These are phyloP conservation scores for Linhomoeus sp. DNA, from an alignment of 2,888 invertebrate genomes.

Conservation along the genomic window DNA sequence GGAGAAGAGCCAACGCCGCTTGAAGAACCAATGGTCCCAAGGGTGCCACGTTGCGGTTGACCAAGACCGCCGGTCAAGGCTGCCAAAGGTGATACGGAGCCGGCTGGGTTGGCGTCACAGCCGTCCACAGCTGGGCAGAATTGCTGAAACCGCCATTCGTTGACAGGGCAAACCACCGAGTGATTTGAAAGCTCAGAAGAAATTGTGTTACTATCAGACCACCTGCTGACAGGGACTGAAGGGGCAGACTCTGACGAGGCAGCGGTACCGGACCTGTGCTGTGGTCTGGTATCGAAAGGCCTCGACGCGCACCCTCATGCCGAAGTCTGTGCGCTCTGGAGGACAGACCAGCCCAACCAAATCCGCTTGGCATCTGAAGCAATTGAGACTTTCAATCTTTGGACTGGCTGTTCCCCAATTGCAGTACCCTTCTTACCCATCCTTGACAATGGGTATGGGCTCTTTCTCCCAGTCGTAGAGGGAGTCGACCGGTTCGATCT, in stretches of 20 bases:
- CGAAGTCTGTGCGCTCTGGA: conserved; percentile 20
- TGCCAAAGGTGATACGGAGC: not conserved
- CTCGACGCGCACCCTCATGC: conserved; percentile 24
- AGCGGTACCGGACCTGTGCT: conserved; percentile 24
- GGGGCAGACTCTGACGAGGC: conserved; percentile 23
- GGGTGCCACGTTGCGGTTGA: too few relatives aligned
- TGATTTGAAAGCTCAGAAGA: too few relatives aligned
- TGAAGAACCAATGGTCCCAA: too few relatives aligned
- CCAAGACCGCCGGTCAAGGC: not conserved
- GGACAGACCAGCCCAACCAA: conserved; percentile 25
- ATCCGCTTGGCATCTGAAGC: conserved; percentile 17
- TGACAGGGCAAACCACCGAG: too few relatives aligned
- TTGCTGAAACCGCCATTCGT: too few relatives aligned
- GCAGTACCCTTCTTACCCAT: conserved; percentile 6
- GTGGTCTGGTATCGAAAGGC: conserved; percentile 28
- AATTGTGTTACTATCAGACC: too few relatives aligned
- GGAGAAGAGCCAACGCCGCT: too few relatives aligned
- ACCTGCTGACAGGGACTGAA: conserved; percentile 21
- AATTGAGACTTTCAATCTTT: too few relatives aligned
- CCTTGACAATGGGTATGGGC: conserved; percentile 22
- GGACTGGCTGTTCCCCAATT: too few relatives aligned
- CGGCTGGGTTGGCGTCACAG: not conserved
- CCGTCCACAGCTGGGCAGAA: conserved; percentile 1
- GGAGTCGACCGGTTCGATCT: conserved; percentile 22
- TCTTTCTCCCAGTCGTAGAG: conserved; percentile 26